Percentiles rank a stretch among this genome's conserved stretches.
Evolutionary conservation across 2,797 vertebrate genomes (phyloP).

Genomic region (Sebastes kiyomatsui): DNA sequence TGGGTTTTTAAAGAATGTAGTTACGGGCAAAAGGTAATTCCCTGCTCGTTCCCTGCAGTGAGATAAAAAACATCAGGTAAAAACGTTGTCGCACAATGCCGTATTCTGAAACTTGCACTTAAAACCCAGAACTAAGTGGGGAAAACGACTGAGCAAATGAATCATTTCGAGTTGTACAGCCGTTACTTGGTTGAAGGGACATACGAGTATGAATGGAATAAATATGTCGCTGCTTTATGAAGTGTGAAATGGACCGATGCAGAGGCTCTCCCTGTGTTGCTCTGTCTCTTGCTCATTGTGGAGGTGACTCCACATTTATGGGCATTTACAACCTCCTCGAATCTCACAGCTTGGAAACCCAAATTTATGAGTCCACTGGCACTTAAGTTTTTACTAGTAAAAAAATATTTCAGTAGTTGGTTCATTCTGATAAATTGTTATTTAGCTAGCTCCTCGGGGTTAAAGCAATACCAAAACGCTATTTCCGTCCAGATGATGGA

Average conservation of each 20-base stretch:
- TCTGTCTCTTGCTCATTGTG: conserved; percentile 64
- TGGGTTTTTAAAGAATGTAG: conserved; percentile 56
- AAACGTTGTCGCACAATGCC: conserved; percentile 50
- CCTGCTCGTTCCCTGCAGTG: conserved; percentile 53
- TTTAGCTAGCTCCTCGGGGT: conserved; percentile 44
- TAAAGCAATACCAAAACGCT: conserved; percentile 43
- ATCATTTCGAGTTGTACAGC: conserved; percentile 61
- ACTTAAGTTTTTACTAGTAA: conserved; percentile 57
- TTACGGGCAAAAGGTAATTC: conserved; percentile 57
- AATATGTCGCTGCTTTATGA: conserved; percentile 75
- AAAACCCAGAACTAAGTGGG: conserved; percentile 48
- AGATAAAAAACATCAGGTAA: conserved; percentile 61
- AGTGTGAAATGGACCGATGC: conserved; percentile 77
- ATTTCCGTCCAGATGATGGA: conserved; percentile 57
- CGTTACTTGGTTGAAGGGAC: conserved; percentile 58
- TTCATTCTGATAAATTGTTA: conserved; percentile 57
- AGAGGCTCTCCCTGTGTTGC: conserved; percentile 43
- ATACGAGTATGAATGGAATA: conserved; percentile 68
- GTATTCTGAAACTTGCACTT: conserved; percentile 54
- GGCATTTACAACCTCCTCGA: conserved; percentile 56
- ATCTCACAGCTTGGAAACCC: conserved; percentile 56
- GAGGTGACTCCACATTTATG: conserved; percentile 72
- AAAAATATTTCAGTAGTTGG: conserved; percentile 61
- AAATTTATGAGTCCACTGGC: conserved; percentile 64
- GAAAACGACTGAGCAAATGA: conserved; percentile 66